Conservation (phyloP, 2,888 invertebrate species). For the Meteorus colon region DNA sequence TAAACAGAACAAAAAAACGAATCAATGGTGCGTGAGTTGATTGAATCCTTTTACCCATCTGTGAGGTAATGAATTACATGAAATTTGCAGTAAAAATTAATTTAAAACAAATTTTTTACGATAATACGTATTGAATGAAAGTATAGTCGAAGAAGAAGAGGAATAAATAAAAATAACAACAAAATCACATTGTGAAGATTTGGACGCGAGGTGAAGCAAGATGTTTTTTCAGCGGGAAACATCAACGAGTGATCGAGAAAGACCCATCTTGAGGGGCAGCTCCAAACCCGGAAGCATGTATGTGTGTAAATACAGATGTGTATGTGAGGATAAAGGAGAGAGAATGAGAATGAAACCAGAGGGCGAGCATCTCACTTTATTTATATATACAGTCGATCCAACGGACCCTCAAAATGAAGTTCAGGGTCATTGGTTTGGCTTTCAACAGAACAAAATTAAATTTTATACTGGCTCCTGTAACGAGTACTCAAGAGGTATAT, state of each 20-base stretch:
- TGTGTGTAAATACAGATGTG: not conserved
- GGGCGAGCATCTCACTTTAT: not conserved
- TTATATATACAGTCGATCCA: not conserved
- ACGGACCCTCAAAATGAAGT: not conserved
- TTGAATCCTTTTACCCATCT: constrained; percentile 1
- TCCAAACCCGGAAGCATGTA: constrained; percentile 13
- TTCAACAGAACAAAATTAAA: constrained; percentile 62
- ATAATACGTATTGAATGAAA: constrained; percentile 4
- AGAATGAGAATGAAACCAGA: constrained; percentile 1
- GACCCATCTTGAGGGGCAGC: not conserved
- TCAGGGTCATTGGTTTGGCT: constrained; percentile 52
- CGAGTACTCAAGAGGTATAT: constrained; percentile 47
- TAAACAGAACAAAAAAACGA: not conserved
- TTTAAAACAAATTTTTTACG: constrained; percentile 2
- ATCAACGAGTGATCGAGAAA: constrained; percentile 34
- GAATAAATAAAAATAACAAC: not conserved
- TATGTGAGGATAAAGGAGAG: not conserved
- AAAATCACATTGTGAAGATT: not conserved
- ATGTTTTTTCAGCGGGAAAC: constrained; percentile 17
- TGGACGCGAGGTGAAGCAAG: not conserved
- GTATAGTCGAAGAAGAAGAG: not conserved
- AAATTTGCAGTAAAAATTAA: constrained; percentile 5
- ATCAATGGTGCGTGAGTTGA: not conserved
- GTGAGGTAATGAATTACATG: not conserved
- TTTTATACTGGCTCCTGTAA: constrained; percentile 59